Evolutionary conservation across 2,113 vertebrate species (phyloP), one percentile per base, ranked within the genome.

Genomic region (Atlantisia rogersi): DNA sequence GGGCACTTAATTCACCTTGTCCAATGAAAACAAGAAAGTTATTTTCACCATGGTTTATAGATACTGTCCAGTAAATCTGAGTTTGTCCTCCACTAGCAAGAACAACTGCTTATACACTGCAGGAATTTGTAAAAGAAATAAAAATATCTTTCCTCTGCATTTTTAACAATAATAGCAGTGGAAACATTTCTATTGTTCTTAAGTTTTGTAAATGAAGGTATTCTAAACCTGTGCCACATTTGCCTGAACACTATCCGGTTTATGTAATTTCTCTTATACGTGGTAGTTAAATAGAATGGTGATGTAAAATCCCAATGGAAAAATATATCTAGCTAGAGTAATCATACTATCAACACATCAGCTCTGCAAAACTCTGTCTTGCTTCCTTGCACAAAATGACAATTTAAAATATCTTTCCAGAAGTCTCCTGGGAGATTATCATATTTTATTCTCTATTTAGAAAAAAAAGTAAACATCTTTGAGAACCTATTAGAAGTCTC

Each of bases 321-420:
- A 94, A 95, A 94, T 85, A 92, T 84, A 92, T 90, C 76, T 81
- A 92, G 37, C 55, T 92, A 63, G 4, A 92, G 39, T 40, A 88
- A 92, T 96, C 82, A 79, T 86, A 67, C 69, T 91, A 87, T 93
- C 90, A 96, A 84, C 69, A 71, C 64, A 78, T 75, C 64, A 86
- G 71, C 84, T 92, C 46, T 94, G 68, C 60, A 92, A 93, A 89
- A 94, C 32, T 92, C 81, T 44, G 46, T 53, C 63, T 31, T 93
- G 76, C 76, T 79, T 87, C 77, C 92, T 83, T 91, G 69, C 83
- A 94, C 76, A 90, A 93, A 97, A 96, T 68, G 32, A 82, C 63
- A 85, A 77, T 93, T 95, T 89, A 74, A 96, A 95, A n/a, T 93
- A 95, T 64, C 37, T 95, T 96, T 92, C 62, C 91, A 82, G 62